Evolutionary conservation across 2,797 vertebrate species (phyloP).

Genomic region (Cyclura pinguis): DNA sequence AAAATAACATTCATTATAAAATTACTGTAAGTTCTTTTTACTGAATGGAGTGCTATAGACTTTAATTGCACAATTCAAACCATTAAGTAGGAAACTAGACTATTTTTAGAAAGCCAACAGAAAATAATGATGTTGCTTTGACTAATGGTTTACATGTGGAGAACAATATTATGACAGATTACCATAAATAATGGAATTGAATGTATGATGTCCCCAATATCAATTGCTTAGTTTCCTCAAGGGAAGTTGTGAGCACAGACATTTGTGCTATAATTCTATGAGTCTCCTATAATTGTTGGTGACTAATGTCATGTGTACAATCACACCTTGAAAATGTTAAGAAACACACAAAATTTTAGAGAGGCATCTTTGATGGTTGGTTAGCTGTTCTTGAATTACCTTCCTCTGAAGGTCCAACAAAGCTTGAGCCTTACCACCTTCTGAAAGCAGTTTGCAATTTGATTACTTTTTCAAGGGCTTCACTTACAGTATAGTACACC

Average conservation of each 20-base stretch:
- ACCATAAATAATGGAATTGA: slow-evolving; percentile 53
- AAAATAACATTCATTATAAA: neutral
- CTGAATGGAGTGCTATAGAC: neutral
- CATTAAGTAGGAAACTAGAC: neutral
- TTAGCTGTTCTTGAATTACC: neutral
- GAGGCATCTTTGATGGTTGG: neutral
- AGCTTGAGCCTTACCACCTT: neutral
- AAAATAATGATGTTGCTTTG: neutral
- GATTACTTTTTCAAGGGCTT: neutral
- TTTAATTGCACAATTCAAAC: neutral
- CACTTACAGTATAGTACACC: neutral
- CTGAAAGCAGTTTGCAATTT: neutral
- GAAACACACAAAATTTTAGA: slow-evolving; percentile 30
- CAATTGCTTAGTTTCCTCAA: slow-evolving; percentile 44
- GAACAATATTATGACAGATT: slow-evolving; percentile 38
- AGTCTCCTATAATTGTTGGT: slow-evolving; percentile 44
- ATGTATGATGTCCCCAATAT: slow-evolving; percentile 51
- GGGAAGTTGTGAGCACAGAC: slow-evolving; percentile 57
- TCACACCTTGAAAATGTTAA: slow-evolving; percentile 55
- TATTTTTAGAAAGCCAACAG: slow-evolving; percentile 11
- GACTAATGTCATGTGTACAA: slow-evolving; percentile 62
- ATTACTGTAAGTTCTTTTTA: neutral
- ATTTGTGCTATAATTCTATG: slow-evolving; percentile 39
- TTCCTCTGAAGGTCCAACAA: neutral
- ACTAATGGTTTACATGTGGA: slow-evolving; percentile 2